Conservation (phyloP, 2,888 invertebrate genomes). For the Patella caerulea region DNA sequence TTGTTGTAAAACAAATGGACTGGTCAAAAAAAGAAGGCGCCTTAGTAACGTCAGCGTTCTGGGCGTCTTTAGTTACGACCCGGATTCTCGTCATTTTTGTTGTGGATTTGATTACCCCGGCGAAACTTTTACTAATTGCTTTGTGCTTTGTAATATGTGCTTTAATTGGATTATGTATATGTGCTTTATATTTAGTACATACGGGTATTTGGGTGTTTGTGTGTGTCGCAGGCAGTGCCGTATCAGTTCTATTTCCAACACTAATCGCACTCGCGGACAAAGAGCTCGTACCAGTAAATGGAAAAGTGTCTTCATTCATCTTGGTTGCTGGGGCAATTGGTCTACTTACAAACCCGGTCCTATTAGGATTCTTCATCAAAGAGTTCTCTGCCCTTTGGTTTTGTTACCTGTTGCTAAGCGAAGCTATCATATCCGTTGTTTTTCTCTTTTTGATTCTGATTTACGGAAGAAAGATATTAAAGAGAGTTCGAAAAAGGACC, state of each 20-base stretch:
- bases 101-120: background rate
- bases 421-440: background rate
- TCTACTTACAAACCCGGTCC: background rate
- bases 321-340: background rate
- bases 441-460: background rate
- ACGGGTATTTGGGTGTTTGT: slow-evolving; percentile 3
- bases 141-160: background rate
- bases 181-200: background rate
- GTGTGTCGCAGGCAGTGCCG: slow-evolving; percentile 1
- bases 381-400: slow-evolving; percentile 5
- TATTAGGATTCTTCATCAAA: background rate
- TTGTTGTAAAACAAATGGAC: background rate
- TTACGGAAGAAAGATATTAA: background rate
- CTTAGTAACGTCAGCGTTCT: background rate
- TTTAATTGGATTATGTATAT: background rate
- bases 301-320: background rate
- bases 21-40: background rate
- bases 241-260: background rate
- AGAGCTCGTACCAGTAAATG: background rate
- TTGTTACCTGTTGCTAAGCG: background rate
- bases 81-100: background rate
- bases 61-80: background rate
- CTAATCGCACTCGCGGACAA: background rate
- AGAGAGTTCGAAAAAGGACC: background rate
- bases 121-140: background rate